Percentiles rank a stretch among this genome's conserved stretches.
Evolutionary conservation across 2,888 invertebrate genomes (phyloP).

Genomic region (Rhingia campestris): DNA sequence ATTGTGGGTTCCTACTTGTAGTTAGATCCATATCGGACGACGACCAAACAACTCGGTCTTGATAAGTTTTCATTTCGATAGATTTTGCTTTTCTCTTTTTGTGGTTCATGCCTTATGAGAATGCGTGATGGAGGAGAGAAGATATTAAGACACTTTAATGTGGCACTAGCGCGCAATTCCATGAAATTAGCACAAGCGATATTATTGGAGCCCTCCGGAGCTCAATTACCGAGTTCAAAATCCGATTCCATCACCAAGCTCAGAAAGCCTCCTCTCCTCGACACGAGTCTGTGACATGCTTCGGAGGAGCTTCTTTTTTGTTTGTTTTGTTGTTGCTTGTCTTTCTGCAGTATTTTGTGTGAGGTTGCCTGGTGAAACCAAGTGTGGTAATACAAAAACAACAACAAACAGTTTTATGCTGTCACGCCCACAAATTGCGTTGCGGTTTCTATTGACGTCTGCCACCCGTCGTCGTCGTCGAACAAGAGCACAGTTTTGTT

Average conservation of each 20-base stretch:
- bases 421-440: constrained; percentile 73
- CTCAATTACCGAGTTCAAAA: constrained; percentile 70
- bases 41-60: constrained; percentile 46
- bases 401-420: constrained; percentile 68
- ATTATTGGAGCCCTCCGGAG: constrained; percentile 63
- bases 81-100: constrained; percentile 7
- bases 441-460: constrained; percentile 71
- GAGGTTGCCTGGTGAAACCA: constrained; percentile 45
- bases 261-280: constrained; percentile 17
- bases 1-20: constrained; percentile 35
- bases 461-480: constrained; percentile 26
- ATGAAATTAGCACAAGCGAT: constrained; percentile 66
- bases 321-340: background rate
- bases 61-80: constrained; percentile 17
- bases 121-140: constrained; percentile 49
- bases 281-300: constrained; percentile 47
- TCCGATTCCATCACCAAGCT: constrained; percentile 49
- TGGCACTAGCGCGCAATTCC: constrained; percentile 69
- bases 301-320: constrained; percentile 66
- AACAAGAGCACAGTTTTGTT: constrained; percentile 17
- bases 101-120: constrained; percentile 25
- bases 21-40: constrained; percentile 63
- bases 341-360: background rate
- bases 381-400: constrained; percentile 47
- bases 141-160: constrained; percentile 71